Base-by-base conservation (phyloP, 2,113 vertebrate species). In the Micronisus gabar region DNA sequence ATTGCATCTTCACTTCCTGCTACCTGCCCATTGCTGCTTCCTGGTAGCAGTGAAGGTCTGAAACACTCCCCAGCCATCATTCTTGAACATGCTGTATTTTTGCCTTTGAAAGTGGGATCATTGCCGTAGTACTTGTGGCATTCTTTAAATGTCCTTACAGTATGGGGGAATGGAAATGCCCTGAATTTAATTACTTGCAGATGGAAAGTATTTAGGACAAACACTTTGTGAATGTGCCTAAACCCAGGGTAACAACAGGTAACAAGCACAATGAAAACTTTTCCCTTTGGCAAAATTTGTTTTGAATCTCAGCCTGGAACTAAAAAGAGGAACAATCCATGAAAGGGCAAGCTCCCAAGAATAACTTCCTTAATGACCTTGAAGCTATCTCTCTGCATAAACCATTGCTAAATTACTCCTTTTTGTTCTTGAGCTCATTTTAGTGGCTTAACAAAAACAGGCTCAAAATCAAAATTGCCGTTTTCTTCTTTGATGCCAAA, bases 301-400 rank as follows among this genome's bases (percentile, higher is more conserved):
- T 85, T 80, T 90, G 45, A 88, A 25, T 53, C 45, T 85, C 55
- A 63, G 65, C 36, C 74, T 94, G 81, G 70, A 90, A 62, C 53
- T 68, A 80, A 85, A 83, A 65, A 72, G 50, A 84, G 36, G 40
- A 95, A 93, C 74, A 47, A 85, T 82, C 70, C 36, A 21, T 72
- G 71, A 52, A 90, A 80, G 62, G 66, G 87, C 87, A 93, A 82
- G 53, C 66, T 93, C 74, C 81, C 74, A 87, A 85, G 27, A 94
- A 96, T 76, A 96, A 94, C 58, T 88, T 92, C 48, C 66, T 92
- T 93, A 88, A 93, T 88, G 95, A 90, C 48, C 93, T 90, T 70
- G 67, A 95, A 96, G 59, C 41, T 88, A 47, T 90, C 86, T 89
- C 62, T 82, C 41, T 91, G 47, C 41, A 52, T 71, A 93, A 94